phyloP scores from a whole-genome alignment of 2,888 invertebrate species.

The Latrodectus elegans region DNA sequence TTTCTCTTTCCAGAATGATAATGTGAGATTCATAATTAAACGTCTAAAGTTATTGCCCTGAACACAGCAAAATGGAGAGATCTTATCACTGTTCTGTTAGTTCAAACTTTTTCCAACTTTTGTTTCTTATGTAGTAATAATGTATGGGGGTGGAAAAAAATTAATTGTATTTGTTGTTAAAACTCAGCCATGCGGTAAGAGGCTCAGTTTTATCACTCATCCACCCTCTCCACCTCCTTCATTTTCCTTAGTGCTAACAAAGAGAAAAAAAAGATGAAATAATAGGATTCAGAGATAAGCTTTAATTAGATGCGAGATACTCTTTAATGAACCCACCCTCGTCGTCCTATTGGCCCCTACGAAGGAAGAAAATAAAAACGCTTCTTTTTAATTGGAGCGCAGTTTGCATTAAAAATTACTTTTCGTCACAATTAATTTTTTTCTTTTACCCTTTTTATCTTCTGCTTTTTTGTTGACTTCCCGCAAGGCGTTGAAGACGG shows the following conservation, averaged over 20 bases:
- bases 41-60: background rate
- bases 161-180: constrained; percentile 62
- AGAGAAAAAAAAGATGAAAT: constrained; percentile 41
- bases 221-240: constrained; percentile 14
- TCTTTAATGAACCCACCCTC: constrained; percentile 66
- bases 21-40: constrained; percentile 10
- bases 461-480: constrained; percentile 23
- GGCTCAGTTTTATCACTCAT: constrained; percentile 24
- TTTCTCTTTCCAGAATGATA: constrained; percentile 3
- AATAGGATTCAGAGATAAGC: constrained; percentile 61
- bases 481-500: constrained; percentile 15
- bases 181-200: constrained; percentile 46
- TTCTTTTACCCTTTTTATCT: constrained; percentile 40
- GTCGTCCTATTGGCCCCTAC: constrained; percentile 50
- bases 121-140: constrained; percentile 30
- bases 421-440: constrained; percentile 65
- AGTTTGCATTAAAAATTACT: constrained; percentile 68
- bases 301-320: constrained; percentile 68
- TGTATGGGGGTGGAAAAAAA: constrained; percentile 8
- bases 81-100: background rate
- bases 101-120: constrained; percentile 22
- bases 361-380: constrained; percentile 57
- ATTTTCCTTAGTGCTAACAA: constrained; percentile 1
- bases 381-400: constrained; percentile 69
- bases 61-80: background rate